Evolutionary conservation across 1,140 invertebrate genomes (phyloP), one percentile per base, ranked within the genome.

Genomic region (Drosophila dunni): DNA sequence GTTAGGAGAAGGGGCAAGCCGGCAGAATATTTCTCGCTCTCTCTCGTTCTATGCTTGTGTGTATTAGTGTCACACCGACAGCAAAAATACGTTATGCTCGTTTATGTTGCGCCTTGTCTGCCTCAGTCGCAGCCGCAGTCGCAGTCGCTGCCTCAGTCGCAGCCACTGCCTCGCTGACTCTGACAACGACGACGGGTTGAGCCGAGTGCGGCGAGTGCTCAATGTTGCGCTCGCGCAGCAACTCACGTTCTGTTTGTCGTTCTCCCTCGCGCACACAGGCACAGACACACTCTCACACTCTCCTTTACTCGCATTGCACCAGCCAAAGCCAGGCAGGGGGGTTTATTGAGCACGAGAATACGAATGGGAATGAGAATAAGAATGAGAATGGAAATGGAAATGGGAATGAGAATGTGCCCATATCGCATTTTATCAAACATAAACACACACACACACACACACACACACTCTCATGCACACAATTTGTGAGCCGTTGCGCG

Each of bases 371-470:
- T 38, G 53, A 38, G 50, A 40, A 56, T 56, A 15, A 36, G 34
- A 54, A 53, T 34, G 10, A 48, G 62, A 54, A 78, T 67, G 78
- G 63, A 68, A 80, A 82, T 77, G 76, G 29, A 24, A 53, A 62
- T 62, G 51, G 44, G 61, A 64, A 79, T 75, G 82, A 78, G 78
- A 86, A 89, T 89, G 84, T 89, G 85, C 85, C 85, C 84, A 89
- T 89, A 89, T 89, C 84, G 85, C 85, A 89, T 89, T 89, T 89
- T 89, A 89, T 89, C 84, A 89, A 89, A 89, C 80, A 89, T 84
- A 80, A 83, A 89, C 80, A 89, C 75, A 83, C 80, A 73, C 70
- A 78, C 76, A 75, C 79, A 69, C 68, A 81, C 54, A 74, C 1
- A 24, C 24, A 24, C 24, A 7, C 77, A 71, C 45, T 61, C 57